Conservation (phyloP, 1,140 invertebrate species). For the Aphidius ervi region DNA sequence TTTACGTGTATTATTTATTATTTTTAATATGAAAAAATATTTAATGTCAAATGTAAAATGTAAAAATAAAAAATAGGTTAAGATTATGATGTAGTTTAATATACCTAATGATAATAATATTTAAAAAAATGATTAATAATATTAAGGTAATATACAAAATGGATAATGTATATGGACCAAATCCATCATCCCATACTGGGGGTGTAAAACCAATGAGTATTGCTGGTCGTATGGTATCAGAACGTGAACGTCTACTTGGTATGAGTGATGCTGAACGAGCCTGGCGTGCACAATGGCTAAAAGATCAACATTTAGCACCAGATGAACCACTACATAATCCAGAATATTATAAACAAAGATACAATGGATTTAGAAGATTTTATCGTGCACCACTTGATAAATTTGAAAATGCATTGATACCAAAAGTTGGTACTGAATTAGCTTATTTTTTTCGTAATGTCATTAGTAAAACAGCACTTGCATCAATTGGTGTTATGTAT, state of each 20-base stretch:
- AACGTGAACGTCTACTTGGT: constrained; percentile 73
- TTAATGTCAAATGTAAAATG: too few relatives aligned
- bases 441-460: constrained; percentile 13
- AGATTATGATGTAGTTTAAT: too few relatives aligned
- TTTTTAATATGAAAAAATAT: too few relatives aligned
- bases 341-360: constrained; percentile 60
- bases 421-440: constrained; percentile 11
- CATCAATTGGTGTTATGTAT: neutral
- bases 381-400: constrained; percentile 69
- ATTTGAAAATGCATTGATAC: constrained; percentile 47
- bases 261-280: constrained; percentile 80
- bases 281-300: constrained; percentile 77
- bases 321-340: constrained; percentile 70
- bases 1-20: too few relatives aligned
- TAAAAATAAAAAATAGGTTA: too few relatives aligned
- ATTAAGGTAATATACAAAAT: neutral
- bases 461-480: constrained; percentile 11
- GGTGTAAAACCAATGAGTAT: constrained; percentile 70
- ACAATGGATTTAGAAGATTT: constrained; percentile 74
- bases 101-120: too few relatives aligned
- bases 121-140: too few relatives aligned
- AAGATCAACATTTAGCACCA: constrained; percentile 71
- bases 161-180: neutral
- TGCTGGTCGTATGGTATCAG: constrained; percentile 64
- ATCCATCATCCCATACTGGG: constrained; percentile 41